These are phyloP conservation scores for Onychostruthus taczanowskii DNA, from an alignment of 2,113 vertebrate genomes.

Conservation along the genomic window DNA sequence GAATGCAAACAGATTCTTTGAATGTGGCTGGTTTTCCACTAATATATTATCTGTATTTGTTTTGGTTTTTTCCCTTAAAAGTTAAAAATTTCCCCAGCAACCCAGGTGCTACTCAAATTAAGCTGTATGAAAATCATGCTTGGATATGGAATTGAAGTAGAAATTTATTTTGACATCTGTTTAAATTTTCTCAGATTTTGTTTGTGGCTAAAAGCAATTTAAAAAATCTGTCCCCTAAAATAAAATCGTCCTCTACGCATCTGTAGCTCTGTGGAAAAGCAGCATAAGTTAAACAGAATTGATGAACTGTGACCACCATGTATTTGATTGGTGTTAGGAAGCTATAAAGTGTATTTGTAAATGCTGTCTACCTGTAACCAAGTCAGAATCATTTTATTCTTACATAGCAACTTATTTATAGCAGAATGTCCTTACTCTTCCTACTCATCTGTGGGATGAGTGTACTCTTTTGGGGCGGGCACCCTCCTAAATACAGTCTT, in stretches of 20 bases:
- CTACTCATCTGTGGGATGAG: background rate
- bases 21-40: background rate
- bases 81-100: background rate
- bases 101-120: background rate
- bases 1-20: background rate
- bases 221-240: background rate
- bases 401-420: background rate
- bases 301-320: background rate
- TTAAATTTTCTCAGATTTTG: conserved; percentile 15
- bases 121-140: background rate
- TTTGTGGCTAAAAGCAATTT: background rate
- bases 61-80: background rate
- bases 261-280: background rate
- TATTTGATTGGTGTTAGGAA: background rate
- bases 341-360: background rate
- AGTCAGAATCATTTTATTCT: background rate
- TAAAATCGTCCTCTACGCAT: background rate
- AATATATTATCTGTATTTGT: background rate
- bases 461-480: background rate
- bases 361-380: background rate
- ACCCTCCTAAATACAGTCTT: background rate
- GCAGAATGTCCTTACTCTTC: background rate
- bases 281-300: background rate
- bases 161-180: conserved; percentile 51
- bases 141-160: background rate